Evolutionary conservation across 2,888 invertebrate genomes (phyloP), one percentile per base, ranked within the genome.

Genomic region (Pollenia griseotomentosa): DNA sequence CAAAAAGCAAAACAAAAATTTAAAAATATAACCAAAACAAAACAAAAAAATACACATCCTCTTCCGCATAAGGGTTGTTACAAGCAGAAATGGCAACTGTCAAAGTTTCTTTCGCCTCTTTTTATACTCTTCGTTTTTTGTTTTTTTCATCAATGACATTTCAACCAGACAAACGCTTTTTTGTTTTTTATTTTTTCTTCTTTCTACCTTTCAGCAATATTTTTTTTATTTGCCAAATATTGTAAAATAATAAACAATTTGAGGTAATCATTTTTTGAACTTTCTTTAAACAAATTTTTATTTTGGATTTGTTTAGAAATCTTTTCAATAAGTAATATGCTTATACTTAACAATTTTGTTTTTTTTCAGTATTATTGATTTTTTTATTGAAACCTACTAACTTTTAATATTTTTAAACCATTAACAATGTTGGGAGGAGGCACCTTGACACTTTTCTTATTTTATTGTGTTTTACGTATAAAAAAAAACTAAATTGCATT

Each of bases 391-490:
- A 70, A 77, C 33, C 33, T 68, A 82, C 77, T 79, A 71, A 83
- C 86, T 73, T 59, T 83, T 66, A 66, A 80, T n/a, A 65, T 19
- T 66, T 33, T 73, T 48, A 66, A 78, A 46, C 57, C 65, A 40
- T 66, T 63, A 83, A 66, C 77, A 68, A 23, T 78, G 46, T 48
- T 57, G 44, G 68, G 53, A 46, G 48, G 79, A 84, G 87, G 87
- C 87, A 84, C 87, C 87, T 87, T 84, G 87, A 87, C 68, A 80
- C 83, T 83, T 63, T 80, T 84, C 61, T 71, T 63, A 63, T 61
- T 66, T 68, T 44, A 40, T 33, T 61, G 3, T 46, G 14, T 40
- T 55, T 70, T 23, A 1, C 7, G n/a, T n/a, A 55, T 11, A 19
- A 23, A 73, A 16, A 61, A 83, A 51, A 70, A n/a, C 4, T 61